Percentiles rank a stretch among this genome's conserved stretches.
Conservation (phyloP, 2,888 invertebrate genomes). For the Eristalinus aeneus region DNA sequence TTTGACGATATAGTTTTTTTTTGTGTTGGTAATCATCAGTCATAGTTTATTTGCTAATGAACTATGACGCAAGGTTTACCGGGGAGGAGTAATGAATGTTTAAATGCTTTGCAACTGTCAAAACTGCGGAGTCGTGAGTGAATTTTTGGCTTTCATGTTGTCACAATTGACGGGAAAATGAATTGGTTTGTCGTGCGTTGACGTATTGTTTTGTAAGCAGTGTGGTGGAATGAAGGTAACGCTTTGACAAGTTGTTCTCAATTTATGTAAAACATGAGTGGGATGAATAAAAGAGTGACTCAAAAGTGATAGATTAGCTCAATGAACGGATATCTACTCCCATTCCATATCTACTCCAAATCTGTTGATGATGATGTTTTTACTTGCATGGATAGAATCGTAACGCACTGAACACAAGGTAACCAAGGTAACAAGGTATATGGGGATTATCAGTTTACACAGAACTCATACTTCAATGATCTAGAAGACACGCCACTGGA, state of each 20-base stretch:
- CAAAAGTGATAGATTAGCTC: too few species aligned
- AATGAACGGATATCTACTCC: too few species aligned
- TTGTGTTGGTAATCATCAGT: not conserved
- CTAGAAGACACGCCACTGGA: too few species aligned
- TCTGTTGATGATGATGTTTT: too few species aligned
- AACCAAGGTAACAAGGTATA: too few species aligned
- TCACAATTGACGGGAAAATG: not conserved
- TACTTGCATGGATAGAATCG: too few species aligned
- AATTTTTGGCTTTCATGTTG: not conserved
- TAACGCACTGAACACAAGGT: too few species aligned
- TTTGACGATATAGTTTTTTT: not conserved
- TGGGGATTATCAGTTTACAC: too few species aligned
- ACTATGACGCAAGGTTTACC: not conserved
- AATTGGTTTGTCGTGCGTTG: not conserved
- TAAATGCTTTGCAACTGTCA: not conserved
- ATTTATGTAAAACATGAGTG: not conserved
- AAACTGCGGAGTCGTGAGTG: not conserved
- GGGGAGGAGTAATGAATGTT: not conserved
- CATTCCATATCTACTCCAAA: too few species aligned
- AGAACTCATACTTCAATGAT: too few species aligned
- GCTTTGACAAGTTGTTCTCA: not conserved
- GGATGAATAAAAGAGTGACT: too few species aligned
- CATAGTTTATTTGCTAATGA: not conserved
- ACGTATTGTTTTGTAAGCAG: not conserved
- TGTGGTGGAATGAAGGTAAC: not conserved